These are phyloP conservation scores for Drosophila algonquin DNA, from an alignment of 2,888 invertebrate genomes.

Conservation along the genomic window DNA sequence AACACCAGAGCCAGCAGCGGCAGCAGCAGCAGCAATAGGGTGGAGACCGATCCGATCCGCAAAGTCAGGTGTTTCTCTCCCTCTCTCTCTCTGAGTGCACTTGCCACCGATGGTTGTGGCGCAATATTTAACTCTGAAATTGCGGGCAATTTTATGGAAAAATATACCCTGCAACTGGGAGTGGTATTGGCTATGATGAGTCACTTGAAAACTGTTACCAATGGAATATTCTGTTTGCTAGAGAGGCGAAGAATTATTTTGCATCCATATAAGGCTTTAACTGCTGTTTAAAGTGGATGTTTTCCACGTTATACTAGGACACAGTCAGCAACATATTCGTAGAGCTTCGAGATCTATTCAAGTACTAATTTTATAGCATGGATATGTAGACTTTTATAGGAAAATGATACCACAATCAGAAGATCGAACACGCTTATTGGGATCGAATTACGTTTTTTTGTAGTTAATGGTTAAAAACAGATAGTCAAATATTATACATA, in stretches of 20 bases:
- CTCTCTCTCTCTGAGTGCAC: constrained; percentile 30
- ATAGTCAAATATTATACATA: too few relatives aligned
- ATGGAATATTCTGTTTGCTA: background rate
- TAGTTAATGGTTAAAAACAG: too few relatives aligned
- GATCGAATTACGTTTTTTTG: too few relatives aligned
- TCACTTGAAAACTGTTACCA: background rate
- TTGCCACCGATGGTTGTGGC: background rate
- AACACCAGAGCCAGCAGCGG: constrained; percentile 21
- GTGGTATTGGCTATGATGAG: background rate
- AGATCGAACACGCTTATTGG: too few relatives aligned
- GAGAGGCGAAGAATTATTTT: background rate
- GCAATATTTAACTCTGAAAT: constrained; percentile 8
- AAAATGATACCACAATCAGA: too few relatives aligned
- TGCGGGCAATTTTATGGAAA: background rate
- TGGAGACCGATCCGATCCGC: constrained; percentile 26
- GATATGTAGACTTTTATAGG: too few relatives aligned
- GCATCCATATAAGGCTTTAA: background rate
- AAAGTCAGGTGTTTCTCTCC: constrained; percentile 65
- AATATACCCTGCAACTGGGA: constrained; percentile 1
- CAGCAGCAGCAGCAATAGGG: constrained; percentile 20
- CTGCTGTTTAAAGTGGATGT: too few relatives aligned
- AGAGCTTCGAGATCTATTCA: too few relatives aligned
- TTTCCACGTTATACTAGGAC: too few relatives aligned
- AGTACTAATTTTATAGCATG: too few relatives aligned
- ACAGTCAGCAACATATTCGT: too few relatives aligned